Evolutionary conservation across 2,797 vertebrate species (phyloP), one percentile per base, ranked within the genome.

Genomic region (Mallotus villosus): DNA sequence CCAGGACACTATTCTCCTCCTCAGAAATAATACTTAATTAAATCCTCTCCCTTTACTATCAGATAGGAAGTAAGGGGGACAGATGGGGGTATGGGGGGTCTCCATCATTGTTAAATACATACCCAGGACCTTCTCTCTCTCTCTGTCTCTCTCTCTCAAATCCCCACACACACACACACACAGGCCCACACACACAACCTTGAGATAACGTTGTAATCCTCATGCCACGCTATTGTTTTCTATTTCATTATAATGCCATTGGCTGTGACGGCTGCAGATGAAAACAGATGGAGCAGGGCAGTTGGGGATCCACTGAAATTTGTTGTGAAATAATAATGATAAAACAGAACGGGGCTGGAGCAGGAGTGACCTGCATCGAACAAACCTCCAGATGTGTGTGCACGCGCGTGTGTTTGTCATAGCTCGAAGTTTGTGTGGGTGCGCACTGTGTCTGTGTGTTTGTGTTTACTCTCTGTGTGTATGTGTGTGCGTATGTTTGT

Each of bases 11-110:
- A 37, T n/a, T 59, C 75, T 76, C 74, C 75, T 67, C 57, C 74
- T 82, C 78, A 77, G 73, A 76, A 76, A 75, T 70, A 73, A 71
- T 72, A 71, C 82, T 80, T 79, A 75, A 85, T 88, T 84, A 80
- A 86, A 83, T 81, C 67, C 67, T 78, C 70, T 32, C 60, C 27
- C 27, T 67, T 68, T 63, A 68, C 74, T 55, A 17, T 55, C 70
- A 62, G 77, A 68, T 65, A 24, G 67, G 24, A 37, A 66, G 61
- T 61, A 67, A 57, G 60, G 41, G 63, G 34, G 51, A 59, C 32
- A 57, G 64, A 63, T 2, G 29, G 68, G 5, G 55, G 41, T 46
- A 46, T 14, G n/a, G 6, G 21, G 27, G 51, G 27, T 29, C 12
- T n/a, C 29, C 37, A 55, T 55, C 51, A n/a, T 55, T 55, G 51